Base-by-base conservation (phyloP, 2,797 vertebrate species). In the Sebastes aleutianus region DNA sequence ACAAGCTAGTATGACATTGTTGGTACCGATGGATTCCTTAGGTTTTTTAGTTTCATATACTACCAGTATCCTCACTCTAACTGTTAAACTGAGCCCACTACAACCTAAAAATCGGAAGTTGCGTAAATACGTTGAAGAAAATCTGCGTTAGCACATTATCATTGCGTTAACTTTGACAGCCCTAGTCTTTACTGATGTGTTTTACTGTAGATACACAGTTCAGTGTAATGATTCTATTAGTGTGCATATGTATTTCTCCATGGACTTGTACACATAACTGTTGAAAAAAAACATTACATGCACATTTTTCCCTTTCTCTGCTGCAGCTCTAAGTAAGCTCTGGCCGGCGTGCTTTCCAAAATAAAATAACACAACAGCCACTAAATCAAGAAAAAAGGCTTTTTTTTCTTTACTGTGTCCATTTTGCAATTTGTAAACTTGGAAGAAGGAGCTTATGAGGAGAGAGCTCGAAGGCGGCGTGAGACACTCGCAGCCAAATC, bases 401-500 rank as follows among this genome's bases (percentile, higher is more conserved):
- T 76, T 78, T 82, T 74, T 43, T 43, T 16, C 18, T 47, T 54
- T 82, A 5, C 47, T 29, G 2, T 58, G 61, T 76, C 72, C 58
- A 57, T 82, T 82, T 89, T 84, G 53, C 73, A 84, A 59, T 78
- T 86, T 73, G 71, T 82, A 78, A 82, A 79, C 69, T 84, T 63
- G 59, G 47, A 79, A 70, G 54, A 85, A 68, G 39, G 36, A 80
- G 81, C 64, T 86, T 79, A 58, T 78, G 70, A 87, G 36, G 71
- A 80, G 66, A 75, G 66, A 75, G 70, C 78, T 81, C 74, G 64
- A 79, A 85, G 80, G 67, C 81, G 68, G 77, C 5, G 36, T 63
- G 68, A 90, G 69, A 69, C 65, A 24, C 65, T 36, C 53, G 78
- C 68, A 80, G 82, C 70, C 74, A 78, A 85, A 79, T 86, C 2